A percentile compares a stretch with the other conserved stretches of the same genome.
Evolutionary conservation across 2,888 invertebrate species (phyloP).

Genomic region (Andrena flavipes): DNA sequence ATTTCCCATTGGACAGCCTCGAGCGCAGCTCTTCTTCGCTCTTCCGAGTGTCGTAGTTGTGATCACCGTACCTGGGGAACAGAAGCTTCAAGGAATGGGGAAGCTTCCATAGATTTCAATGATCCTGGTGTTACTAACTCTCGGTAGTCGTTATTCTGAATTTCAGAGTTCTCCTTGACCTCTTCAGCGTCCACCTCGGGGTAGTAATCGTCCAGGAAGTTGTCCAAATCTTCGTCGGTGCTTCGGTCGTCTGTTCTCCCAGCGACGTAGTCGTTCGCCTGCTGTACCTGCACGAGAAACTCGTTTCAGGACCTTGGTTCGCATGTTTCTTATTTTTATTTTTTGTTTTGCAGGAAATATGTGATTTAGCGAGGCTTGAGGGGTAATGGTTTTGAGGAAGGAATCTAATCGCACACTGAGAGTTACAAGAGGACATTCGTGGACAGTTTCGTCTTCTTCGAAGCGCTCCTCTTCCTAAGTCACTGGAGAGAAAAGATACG

Average conservation of each 20-base stretch:
- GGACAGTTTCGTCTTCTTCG: background rate
- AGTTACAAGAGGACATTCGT: background rate
- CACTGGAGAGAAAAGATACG: conserved; percentile 2
- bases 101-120: background rate
- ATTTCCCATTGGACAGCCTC: conserved; percentile 43
- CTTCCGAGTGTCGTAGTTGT: conserved; percentile 35
- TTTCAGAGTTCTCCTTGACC: conserved; percentile 53
- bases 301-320: background rate
- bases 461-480: background rate
- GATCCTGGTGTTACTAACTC: conserved; percentile 54
- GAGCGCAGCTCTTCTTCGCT: conserved; percentile 32
- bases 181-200: conserved; percentile 53
- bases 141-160: conserved; percentile 60
- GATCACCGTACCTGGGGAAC: conserved; percentile 37
- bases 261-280: conserved; percentile 21
- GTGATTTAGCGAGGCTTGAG: background rate
- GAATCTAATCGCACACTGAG: background rate
- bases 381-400: background rate
- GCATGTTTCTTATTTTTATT: too few species aligned
- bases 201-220: conserved; percentile 60
- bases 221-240: conserved; percentile 45
- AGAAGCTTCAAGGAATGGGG: background rate
- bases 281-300: conserved; percentile 18
- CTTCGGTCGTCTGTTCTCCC: conserved; percentile 24
- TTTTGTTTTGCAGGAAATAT: background rate